Evolutionary conservation across 2,888 invertebrate genomes (phyloP).

Genomic region (Pachydiplax longipennis): DNA sequence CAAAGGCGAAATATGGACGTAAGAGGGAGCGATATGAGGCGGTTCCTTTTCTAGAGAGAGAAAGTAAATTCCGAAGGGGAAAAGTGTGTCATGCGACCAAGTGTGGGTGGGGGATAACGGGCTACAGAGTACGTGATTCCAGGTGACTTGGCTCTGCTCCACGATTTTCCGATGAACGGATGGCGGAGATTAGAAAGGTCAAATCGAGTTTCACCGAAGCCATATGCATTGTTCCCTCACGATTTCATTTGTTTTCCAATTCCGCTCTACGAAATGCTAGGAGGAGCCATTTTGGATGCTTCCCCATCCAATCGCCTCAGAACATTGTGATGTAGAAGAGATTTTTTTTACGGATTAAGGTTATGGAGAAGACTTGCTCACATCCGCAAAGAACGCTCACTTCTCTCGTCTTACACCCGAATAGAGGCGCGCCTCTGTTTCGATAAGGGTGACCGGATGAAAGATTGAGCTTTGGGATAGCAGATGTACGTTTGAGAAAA

Average conservation of each 20-base stretch:
- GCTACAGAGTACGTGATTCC: neutral
- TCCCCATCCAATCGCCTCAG: no score
- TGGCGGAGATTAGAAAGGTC: neutral
- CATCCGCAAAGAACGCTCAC: no score
- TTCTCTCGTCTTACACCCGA: no score
- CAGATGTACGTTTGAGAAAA: neutral
- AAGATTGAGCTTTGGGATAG: neutral
- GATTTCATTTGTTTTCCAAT: neutral
- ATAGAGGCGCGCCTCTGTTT: no score
- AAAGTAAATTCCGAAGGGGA: conserved; percentile 26
- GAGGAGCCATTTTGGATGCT: neutral
- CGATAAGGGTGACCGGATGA: no score
- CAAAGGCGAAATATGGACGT: neutral
- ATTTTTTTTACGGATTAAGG: no score
- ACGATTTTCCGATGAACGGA: neutral
- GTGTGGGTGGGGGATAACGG: neutral
- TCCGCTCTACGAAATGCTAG: neutral
- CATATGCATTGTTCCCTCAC: neutral
- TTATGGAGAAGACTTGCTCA: no score
- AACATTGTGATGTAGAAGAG: no score
- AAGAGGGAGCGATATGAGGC: neutral
- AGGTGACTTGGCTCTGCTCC: neutral
- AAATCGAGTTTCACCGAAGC: neutral
- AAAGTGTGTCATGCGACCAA: conserved; percentile 35
- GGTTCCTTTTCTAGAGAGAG: neutral